A percentile compares a stretch with the other conserved stretches of the same genome.
Evolutionary conservation across 2,888 invertebrate genomes (phyloP).

Genomic region (Mermis nigrescens): DNA sequence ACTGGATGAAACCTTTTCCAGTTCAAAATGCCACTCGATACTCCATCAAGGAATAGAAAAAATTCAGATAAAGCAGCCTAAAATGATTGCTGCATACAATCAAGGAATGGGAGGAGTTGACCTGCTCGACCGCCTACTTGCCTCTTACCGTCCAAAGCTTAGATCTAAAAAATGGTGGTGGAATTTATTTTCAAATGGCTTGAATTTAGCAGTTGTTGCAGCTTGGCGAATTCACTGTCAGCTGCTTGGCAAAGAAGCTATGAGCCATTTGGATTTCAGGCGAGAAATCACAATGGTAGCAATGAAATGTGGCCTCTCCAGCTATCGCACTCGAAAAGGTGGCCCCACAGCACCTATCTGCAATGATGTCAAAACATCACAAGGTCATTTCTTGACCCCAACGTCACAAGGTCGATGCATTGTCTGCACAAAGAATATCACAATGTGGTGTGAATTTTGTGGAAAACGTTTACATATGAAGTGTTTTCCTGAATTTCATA

Average conservation of each 20-base stretch:
- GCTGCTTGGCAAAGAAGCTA: neutral
- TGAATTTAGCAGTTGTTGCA: neutral
- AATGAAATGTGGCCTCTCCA: neutral
- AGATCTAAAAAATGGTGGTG: neutral
- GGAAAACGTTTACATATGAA: neutral
- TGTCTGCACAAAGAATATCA: neutral
- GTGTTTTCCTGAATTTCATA: neutral
- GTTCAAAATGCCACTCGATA: neutral
- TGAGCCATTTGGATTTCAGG: neutral
- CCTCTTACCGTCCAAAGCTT: neutral
- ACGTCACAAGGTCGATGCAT: neutral
- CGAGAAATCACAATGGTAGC: neutral
- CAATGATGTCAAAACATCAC: neutral
- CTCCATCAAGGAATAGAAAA: neutral
- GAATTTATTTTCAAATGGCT: neutral
- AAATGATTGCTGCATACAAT: neutral
- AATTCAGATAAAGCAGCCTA: neutral
- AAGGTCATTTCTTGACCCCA: neutral
- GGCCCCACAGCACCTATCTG: neutral
- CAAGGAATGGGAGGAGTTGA: neutral
- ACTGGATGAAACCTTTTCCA: neutral
- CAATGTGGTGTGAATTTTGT: neutral
- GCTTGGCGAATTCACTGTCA: neutral
- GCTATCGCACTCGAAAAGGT: neutral
- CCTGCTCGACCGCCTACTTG: neutral